Evolutionary conservation across 2,797 vertebrate genomes (phyloP).

Genomic region (Girardinus metallicus): DNA sequence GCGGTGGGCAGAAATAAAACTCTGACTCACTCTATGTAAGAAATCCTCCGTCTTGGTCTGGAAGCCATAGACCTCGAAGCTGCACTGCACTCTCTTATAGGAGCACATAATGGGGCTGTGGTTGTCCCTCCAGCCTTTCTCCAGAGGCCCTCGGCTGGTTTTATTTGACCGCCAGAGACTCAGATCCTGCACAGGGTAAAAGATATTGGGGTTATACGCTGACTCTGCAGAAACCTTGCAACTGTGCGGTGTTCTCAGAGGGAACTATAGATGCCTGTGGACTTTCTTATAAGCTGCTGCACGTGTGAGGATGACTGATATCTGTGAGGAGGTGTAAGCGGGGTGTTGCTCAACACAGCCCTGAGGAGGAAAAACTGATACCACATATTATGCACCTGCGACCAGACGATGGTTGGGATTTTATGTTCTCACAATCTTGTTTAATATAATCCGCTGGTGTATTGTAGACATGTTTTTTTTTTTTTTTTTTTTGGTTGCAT

Average conservation of each 20-base stretch:
- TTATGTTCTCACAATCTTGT: conserved; percentile 28
- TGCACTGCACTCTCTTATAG: conserved; percentile 85
- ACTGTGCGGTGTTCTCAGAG: conserved; percentile 27
- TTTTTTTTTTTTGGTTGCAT: background rate
- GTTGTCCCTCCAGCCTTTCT: conserved; percentile 77
- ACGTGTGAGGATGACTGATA: background rate
- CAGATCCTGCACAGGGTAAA: conserved; percentile 77
- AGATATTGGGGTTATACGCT: conserved; percentile 57
- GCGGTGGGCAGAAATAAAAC: conserved; percentile 2
- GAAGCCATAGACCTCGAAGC: conserved; percentile 86
- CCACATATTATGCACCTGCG: conserved; percentile 42
- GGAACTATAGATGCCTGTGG: conserved; percentile 5
- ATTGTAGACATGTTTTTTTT: background rate
- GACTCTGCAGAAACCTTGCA: conserved; percentile 54
- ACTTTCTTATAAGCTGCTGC: conserved; percentile 12
- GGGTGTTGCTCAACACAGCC: conserved; percentile 43
- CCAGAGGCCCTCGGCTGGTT: conserved; percentile 83
- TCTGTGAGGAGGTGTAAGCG: conserved; percentile 37
- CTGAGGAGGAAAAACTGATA: conserved; percentile 30
- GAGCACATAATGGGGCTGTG: conserved; percentile 86
- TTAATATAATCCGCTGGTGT: conserved; percentile 16
- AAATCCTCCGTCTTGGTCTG: conserved; percentile 85
- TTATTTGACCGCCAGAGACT: conserved; percentile 81
- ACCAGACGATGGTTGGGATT: conserved; percentile 34
- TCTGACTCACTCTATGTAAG: conserved; percentile 78